Evolutionary conservation across 2,113 vertebrate species (phyloP).

Genomic region (Platysteira castanea): DNA sequence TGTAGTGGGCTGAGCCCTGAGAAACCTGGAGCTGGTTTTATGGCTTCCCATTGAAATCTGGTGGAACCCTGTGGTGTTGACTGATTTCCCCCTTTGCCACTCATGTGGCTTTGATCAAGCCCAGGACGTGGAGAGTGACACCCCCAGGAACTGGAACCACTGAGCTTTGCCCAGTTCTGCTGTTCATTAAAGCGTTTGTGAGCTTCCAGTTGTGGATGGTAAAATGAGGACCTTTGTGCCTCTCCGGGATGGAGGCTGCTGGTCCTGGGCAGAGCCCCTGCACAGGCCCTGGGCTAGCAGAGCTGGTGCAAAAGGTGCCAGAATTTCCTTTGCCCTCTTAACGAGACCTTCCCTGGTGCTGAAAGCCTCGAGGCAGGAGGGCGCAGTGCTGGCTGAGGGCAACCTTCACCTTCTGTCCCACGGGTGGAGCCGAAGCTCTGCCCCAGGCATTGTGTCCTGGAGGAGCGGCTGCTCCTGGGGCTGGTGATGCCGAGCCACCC

Average conservation of each 20-base stretch:
- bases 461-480: background rate
- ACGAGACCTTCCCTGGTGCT: background rate
- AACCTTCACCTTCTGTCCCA: background rate
- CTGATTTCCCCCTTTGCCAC: conserved; percentile 20
- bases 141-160: conserved; percentile 4
- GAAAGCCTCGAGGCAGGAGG: background rate
- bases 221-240: conserved; percentile 4
- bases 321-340: background rate
- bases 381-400: background rate
- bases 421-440: background rate
- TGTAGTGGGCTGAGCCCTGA: conserved; percentile 38
- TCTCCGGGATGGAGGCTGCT: background rate
- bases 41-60: conserved; percentile 54
- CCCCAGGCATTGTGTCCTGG: background rate
- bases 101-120: conserved; percentile 58
- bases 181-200: background rate
- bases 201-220: background rate
- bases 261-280: background rate
- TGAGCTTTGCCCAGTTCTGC: conserved; percentile 20
- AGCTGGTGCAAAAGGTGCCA: background rate
- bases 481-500: background rate
- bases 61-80: conserved; percentile 33
- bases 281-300: background rate
- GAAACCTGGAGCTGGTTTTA: conserved; percentile 49
- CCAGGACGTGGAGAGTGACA: background rate